Percentiles rank a stretch among this genome's conserved stretches.
phyloP scores from a whole-genome alignment of 2,797 vertebrate genomes.

The Enteromius trimaculatus region DNA sequence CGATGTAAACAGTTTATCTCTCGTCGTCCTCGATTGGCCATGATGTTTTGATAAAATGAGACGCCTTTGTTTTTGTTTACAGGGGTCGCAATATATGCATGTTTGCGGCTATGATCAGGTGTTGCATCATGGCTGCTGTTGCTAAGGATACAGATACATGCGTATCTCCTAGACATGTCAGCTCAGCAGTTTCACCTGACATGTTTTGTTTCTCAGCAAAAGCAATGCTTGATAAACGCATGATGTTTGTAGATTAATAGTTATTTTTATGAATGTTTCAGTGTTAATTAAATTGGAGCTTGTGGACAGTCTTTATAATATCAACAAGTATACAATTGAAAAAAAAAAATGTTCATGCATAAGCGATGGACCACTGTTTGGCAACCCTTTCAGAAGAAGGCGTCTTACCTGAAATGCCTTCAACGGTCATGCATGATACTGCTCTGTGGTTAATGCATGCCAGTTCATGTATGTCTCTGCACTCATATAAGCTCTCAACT shows the following conservation, averaged over 20 bases:
- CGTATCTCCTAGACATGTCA: constrained; percentile 46
- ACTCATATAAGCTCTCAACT: constrained; percentile 35
- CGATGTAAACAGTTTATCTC: constrained; percentile 44
- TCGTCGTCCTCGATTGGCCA: constrained; percentile 15
- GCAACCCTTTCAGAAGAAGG: background rate
- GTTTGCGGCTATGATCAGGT: constrained; percentile 66
- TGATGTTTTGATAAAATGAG: background rate
- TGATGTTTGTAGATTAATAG: background rate
- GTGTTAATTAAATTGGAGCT: background rate
- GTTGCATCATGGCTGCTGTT: constrained; percentile 56
- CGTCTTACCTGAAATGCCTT: constrained; percentile 28
- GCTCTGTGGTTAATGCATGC: constrained; percentile 65
- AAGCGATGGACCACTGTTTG: background rate
- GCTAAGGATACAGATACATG: constrained; percentile 56
- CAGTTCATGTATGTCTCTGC: constrained; percentile 9
- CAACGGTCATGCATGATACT: constrained; percentile 56
- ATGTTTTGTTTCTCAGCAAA: constrained; percentile 49
- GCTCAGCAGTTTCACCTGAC: constrained; percentile 57
- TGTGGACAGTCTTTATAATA: background rate
- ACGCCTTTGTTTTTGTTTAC: constrained; percentile 30
- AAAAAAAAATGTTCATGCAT: background rate
- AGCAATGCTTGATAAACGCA: constrained; percentile 1
- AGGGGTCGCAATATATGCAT: constrained; percentile 61
- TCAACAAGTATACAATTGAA: background rate
- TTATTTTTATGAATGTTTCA: background rate